A percentile compares a stretch with the other conserved stretches of the same genome.
Evolutionary conservation across 1,140 invertebrate genomes (phyloP).

Genomic region (Brachionus plicatilis): DNA sequence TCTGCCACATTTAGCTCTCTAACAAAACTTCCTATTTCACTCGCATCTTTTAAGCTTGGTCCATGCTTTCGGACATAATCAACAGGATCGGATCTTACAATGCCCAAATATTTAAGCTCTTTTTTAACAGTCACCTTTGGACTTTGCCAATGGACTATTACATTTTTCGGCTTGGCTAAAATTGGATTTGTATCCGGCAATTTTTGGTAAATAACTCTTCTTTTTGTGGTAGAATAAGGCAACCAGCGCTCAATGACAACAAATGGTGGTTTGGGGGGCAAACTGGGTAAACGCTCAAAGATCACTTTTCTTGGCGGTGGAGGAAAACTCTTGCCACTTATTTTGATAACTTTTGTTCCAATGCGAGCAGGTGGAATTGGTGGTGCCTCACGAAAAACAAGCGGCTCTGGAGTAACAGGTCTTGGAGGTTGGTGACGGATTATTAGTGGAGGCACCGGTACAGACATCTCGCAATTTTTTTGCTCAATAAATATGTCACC

Average conservation of each 20-base stretch:
- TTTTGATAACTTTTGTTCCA: not conserved
- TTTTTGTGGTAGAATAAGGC: not conserved
- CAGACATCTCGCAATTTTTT: not conserved
- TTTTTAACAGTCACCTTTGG: not conserved
- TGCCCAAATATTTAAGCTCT: constrained; percentile 24
- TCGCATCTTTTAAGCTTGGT: not conserved
- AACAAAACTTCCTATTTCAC: not conserved
- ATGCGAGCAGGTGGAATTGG: not conserved
- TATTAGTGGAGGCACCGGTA: not conserved
- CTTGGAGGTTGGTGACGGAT: constrained; percentile 32
- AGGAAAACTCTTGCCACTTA: not conserved
- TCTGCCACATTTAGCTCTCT: not conserved
- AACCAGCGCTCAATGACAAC: constrained; percentile 32
- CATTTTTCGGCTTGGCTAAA: not conserved
- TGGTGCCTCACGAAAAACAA: constrained; percentile 11
- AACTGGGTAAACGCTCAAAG: not conserved
- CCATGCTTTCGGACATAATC: constrained; percentile 19
- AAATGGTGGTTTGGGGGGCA: not conserved
- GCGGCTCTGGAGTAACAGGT: not conserved
- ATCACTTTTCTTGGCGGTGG: constrained; percentile 31
- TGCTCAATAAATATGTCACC: constrained; percentile 1
- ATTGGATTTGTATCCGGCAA: not conserved
- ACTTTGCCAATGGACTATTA: constrained; percentile 18
- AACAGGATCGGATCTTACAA: not conserved
- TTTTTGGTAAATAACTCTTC: constrained; percentile 21